Conservation (phyloP, 2,797 vertebrate genomes). For the Myotis findleyi region DNA sequence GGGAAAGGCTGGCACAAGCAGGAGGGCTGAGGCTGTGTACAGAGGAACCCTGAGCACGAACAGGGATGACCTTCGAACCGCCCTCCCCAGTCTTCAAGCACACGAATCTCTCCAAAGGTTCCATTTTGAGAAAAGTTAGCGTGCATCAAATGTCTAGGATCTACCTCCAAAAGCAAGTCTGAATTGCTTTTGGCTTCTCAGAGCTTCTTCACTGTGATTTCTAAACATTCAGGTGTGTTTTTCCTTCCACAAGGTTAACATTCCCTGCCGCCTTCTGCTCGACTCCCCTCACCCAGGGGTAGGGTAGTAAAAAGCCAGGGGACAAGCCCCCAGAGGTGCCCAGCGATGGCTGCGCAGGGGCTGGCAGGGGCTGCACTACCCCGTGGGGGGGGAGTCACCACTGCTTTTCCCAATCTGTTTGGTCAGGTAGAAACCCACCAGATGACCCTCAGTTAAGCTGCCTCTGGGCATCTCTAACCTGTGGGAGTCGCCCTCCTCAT, state of each 20-base stretch:
- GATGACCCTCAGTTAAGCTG: rapidly evolving
- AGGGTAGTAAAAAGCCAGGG: not conserved
- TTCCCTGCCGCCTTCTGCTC: not conserved
- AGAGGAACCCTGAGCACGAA: not conserved
- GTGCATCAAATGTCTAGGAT: not conserved
- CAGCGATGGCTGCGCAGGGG: not conserved
- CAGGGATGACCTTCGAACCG: not conserved
- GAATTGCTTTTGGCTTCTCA: not conserved
- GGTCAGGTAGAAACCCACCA: not conserved
- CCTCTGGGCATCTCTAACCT: rapidly evolving
- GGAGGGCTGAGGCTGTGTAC: not conserved
- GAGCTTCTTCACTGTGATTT: not conserved
- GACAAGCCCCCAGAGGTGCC: not conserved
- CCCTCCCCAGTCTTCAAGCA: not conserved
- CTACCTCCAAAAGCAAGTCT: not conserved
- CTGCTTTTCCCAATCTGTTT: not conserved
- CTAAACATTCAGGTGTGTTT: not conserved
- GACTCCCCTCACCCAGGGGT: not conserved
- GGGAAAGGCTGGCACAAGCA: not conserved
- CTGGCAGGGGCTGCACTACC: not conserved
- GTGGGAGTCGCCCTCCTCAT: not conserved
- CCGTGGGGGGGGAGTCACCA: not conserved
- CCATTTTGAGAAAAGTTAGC: not conserved
- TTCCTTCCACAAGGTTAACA: not conserved
- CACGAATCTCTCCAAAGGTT: not conserved